Conservation (phyloP, 2,888 invertebrate genomes). For the Mythimna vitellina region DNA sequence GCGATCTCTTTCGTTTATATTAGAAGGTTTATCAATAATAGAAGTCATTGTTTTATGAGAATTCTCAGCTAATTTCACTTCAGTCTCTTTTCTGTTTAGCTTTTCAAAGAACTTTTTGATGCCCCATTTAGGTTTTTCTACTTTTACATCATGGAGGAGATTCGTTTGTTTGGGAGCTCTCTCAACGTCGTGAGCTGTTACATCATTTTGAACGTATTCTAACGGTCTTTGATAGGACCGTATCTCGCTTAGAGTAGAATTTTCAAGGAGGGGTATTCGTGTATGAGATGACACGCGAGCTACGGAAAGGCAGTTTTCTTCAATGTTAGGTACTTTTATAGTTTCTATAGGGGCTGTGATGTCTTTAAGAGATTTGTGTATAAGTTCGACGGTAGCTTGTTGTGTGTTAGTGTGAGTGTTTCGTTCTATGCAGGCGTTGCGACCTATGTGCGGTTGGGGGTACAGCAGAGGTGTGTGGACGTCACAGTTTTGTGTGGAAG, state of each 20-base stretch:
- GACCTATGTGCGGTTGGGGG: constrained; percentile 95
- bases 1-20: constrained; percentile 74
- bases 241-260: constrained; percentile 80
- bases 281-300: constrained; percentile 73
- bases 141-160: constrained; percentile 79
- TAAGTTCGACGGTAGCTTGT: constrained; percentile 88
- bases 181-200: constrained; percentile 84
- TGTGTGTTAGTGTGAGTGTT: constrained; percentile 89
- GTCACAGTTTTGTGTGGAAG: constrained; percentile 73
- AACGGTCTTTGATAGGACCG: constrained; percentile 84
- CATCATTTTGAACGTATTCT: constrained; percentile 94
- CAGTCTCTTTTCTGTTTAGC: constrained; percentile 85
- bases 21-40: constrained; percentile 79
- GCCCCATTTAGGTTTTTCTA: constrained; percentile 85
- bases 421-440: constrained; percentile 96
- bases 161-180: constrained; percentile 86
- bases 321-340: constrained; percentile 67
- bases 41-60: constrained; percentile 76
- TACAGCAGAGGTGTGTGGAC: constrained; percentile 89
- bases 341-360: constrained; percentile 70
- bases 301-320: constrained; percentile 82
- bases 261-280: constrained; percentile 72
- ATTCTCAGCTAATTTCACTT: constrained; percentile 88
- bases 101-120: constrained; percentile 85
- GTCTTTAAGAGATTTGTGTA: constrained; percentile 92